A percentile compares a stretch with the other conserved stretches of the same genome.
phyloP scores from a whole-genome alignment of 2,113 vertebrate species.

The Mormoops blainvillei region DNA sequence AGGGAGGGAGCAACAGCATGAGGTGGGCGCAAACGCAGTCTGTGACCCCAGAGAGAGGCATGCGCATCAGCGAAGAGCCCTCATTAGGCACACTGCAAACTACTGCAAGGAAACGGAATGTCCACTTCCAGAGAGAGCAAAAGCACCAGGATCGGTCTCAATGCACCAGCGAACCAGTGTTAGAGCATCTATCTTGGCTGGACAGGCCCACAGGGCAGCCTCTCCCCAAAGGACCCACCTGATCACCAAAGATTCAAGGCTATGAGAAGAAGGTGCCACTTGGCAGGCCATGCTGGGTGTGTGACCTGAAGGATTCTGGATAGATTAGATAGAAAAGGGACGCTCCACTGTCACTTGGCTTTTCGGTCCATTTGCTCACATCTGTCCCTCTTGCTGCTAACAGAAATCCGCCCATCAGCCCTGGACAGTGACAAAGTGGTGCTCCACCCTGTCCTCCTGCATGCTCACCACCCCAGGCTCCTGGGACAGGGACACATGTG shows the following conservation, averaged over 20 bases:
- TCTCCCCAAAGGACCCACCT: not conserved
- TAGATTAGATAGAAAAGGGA: not conserved
- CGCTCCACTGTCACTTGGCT: not conserved
- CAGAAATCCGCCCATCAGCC: not conserved
- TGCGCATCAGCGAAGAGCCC: not conserved
- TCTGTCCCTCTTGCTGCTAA: not conserved
- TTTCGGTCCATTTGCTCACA: not conserved
- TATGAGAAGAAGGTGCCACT: too few species aligned
- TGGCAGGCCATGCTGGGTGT: not conserved
- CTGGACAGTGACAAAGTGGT: not conserved
- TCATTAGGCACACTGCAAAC: rapidly evolving
- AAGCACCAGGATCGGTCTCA: rapidly evolving
- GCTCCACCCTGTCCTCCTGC: not conserved
- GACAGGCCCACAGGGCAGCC: not conserved
- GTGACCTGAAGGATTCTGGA: not conserved
- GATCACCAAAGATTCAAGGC: not conserved
- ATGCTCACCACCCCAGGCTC: not conserved
- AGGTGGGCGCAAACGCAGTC: rapidly evolving
- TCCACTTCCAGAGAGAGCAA: not conserved
- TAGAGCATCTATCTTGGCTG: not conserved
- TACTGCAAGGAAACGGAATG: rapidly evolving
- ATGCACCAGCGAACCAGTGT: not conserved
- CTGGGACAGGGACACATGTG: not conserved
- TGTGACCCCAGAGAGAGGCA: rapidly evolving
- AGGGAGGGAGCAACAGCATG: not conserved